Evolutionary conservation across 2,888 invertebrate species (phyloP), one percentile per base, ranked within the genome.

Genomic region (Eupithecia subfuscata): DNA sequence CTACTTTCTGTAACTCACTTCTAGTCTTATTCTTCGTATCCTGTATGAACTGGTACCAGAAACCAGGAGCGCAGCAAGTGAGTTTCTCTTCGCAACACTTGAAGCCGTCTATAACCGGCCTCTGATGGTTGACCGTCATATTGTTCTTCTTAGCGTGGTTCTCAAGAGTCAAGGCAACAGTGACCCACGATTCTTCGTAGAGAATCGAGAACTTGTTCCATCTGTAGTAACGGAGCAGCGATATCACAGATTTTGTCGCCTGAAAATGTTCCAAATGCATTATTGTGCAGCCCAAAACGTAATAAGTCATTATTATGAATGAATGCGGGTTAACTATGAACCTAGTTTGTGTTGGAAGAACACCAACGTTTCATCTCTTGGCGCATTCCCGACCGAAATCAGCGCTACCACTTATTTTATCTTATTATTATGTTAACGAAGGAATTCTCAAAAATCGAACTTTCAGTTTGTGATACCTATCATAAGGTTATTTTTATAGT

Each of bases 131-230:
- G 79, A 98, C 96, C 67, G 97, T 98, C 96, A 98, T 97, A 88
- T 98, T 98, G 86, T 96, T 95, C 82, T 95, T 95, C 83, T 95
- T 94, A 0, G 98, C 98, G 88, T 98, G 97, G 81, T 96, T 96
- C 88, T 96, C 96, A 77, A 99, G 93, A 1, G 97, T 97, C 82
- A 97, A 94, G 0, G 98, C 98, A 34, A 99, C 98, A 2, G 97
- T 97, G 83, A 96, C 95, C 97, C 97, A 98, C 7, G 96, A 95
- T 85, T 97, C 96, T 88, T 98, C 98, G 85, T 97, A 97, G 69
- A 98, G 95, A 78, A 99, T 97, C 34, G 98, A 97, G 93, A 99
- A 99, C 90, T 98, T 98, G 84, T 96, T 96, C 99, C 99, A 99
- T 85, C 97, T 96, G 95, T 98, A 99, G 93, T 99, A 98, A 75